phyloP scores from a whole-genome alignment of 2,888 invertebrate genomes.

The Polia nebulosa region DNA sequence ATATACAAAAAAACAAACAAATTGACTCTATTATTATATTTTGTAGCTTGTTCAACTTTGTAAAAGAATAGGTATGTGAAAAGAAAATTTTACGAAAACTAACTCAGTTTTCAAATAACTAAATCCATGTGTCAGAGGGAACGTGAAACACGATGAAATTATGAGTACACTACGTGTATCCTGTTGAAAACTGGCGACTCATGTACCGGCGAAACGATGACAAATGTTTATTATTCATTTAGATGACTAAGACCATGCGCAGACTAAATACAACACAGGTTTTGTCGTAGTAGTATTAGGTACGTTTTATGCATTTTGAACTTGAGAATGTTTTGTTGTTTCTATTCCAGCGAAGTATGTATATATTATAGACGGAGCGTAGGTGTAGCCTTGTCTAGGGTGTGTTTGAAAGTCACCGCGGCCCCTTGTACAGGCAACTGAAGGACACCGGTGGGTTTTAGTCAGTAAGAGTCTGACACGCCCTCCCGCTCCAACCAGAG shows the following conservation, averaged over 20 bases:
- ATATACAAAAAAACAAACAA: not conserved
- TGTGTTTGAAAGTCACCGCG: too few species aligned
- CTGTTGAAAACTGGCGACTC: slow-evolving; percentile 42
- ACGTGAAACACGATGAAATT: slow-evolving; percentile 37
- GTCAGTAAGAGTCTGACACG: too few species aligned
- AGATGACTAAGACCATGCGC: slow-evolving; percentile 25
- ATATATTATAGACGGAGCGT: too few species aligned
- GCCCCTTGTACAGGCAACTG: too few species aligned
- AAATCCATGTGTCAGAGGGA: slow-evolving; percentile 28
- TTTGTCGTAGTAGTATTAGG: too few species aligned
- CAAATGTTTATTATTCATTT: slow-evolving; percentile 43
- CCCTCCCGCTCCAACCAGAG: too few species aligned
- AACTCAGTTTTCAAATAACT: slow-evolving; percentile 23
- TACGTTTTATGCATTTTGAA: too few species aligned
- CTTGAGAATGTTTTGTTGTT: too few species aligned
- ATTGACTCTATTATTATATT: not conserved
- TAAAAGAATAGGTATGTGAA: not conserved
- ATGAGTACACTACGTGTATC: slow-evolving; percentile 23
- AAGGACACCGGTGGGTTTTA: too few species aligned
- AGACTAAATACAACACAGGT: not conserved
- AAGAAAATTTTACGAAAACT: slow-evolving; percentile 16
- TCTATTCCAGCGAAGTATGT: too few species aligned
- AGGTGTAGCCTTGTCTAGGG: too few species aligned
- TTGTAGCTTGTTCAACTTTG: not conserved
- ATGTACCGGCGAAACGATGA: slow-evolving; percentile 36